Base-by-base conservation (phyloP, 2,113 vertebrate genomes). In the Nothocercus julius region DNA sequence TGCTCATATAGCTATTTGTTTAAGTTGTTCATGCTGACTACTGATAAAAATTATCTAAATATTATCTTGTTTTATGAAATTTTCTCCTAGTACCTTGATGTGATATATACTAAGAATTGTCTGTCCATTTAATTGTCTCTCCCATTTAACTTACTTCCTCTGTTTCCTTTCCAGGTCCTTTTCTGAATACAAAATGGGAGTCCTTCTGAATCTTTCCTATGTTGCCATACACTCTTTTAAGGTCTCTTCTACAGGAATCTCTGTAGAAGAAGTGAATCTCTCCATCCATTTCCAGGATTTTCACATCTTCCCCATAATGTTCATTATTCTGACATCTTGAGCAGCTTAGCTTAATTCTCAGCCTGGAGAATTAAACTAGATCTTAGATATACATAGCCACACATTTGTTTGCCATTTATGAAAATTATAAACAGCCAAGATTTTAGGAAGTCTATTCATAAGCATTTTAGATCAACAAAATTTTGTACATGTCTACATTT, bases 321-420 rank as follows among this genome's bases (percentile, higher is more conserved):
- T 90, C 3, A 1, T 79, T 63, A 56, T 34, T 88, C 21, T 32
- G 45, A 77, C 76, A 85, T 80, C 59, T 85, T 88, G 64, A 92
- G 73, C 40, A 86, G 61, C 14, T 90, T 38, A 88, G 61, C 49
- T 44, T 44, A 44, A 44, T 44, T 44, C 44, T 45, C 54, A 90
- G 68, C 18, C 68, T 54, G n/a, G 38, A 83, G 56, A 80, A 75
- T 42, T 58, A 85, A 77, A 32, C 76, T 54, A 45, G 42, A 44
- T 51, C 47, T 72, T 67, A 62, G 72, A 49, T 44, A 72, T 64
- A 56, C 38, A 72, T n/a, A 74, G 45, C 32, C 66, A 28, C 40
- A 83, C 45, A 75, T 89, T 97, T 93, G 61, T 88, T 95, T 90
- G 64, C 25, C 75, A 66, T 82, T 90, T 79, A 44, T 72, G 53